Evolutionary conservation across 1,140 invertebrate species (phyloP), one percentile per base, ranked within the genome.

Genomic region (Potamilus streckersoni): DNA sequence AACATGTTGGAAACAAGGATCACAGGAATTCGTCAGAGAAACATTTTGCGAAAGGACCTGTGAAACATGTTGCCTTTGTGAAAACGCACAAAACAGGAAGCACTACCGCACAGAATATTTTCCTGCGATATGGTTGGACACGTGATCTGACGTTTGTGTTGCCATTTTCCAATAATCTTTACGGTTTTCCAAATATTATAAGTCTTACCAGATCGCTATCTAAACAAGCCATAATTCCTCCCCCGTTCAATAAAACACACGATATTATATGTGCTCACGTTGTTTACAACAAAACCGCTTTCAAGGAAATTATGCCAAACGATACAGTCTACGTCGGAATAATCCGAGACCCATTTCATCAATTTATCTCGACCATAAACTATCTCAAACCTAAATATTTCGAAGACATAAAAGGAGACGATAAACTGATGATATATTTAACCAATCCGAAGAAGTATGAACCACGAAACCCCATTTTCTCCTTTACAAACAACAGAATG

Each of bases 61-160:
- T 49, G 38, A 61, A 20, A 49, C 80, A 81, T 58, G 56, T 80
- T 14, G 78, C 72, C 55, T 80, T 80, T 66, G 55, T 82, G 19
- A 80, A 82, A 71, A 79, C 80, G 31, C 81, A 82, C 66, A 82
- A 82, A 68, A 64, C 73, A 15, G 81, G 70, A 49, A 82, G 81
- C 31, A 78, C 79, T 15, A 80, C 81, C 6, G 69, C 79, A 2
- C 66, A 79, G 17, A 82, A 80, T 65, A 73, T 80, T n/a, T 76
- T 80, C 61, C 64, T 76, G 1, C 61, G 79, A 67, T 76, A 71
- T 49, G 74, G 74, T 15, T 76, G 74, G 74, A 66, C 57, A 20
- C 61, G 71, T 13, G 69, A 81, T 57, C 16, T 79, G 17, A 76
- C 69, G 14, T 76, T 79, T 55, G 69, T 76, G 4, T 27, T 81